Evolutionary conservation across 2,113 vertebrate genomes (phyloP), one percentile per base, ranked within the genome.

Genomic region (Osmerus mordax): DNA sequence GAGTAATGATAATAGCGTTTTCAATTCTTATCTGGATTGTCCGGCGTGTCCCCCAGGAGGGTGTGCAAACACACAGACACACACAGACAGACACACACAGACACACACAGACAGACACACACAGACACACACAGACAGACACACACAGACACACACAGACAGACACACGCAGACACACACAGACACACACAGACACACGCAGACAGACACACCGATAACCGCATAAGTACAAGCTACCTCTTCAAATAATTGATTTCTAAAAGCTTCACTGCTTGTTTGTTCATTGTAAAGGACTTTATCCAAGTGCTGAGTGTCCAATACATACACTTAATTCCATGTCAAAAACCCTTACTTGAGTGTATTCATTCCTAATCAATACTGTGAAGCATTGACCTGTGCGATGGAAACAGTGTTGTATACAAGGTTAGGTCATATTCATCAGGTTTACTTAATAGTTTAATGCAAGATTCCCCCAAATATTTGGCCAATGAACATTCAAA

Each of bases 201-300:
- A 11, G 19, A 36, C 32, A 19, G 25, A 70, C 64, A 64, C 8
- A 9, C n/a, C 3, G 47, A 88, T 81, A 80, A 69, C 67, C 18
- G 74, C 67, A 71, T 54, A 88, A 92, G 91, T 88, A 91, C 78
- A 83, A 73, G 87, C 19, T 73, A 75, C 76, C 2, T 4, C 2
- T 3, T 70, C 14, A 67, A 64, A 16, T 86, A 89, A 90, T 91
- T 83, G 87, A 91, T 85, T 86, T 86, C 89, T 87, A 88, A 86
- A 82, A 86, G 81, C 80, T 73, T 72, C 66, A 70, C 75, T 77
- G 70, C 71, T 80, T 76, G 32, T 41, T 62, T 81, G 69, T 75
- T 69, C 61, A 0, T 56, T 70, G 29, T 64, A 81, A 84, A 84
- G 59, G 61, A 72, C 76, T 75, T 69, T 83, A 83, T 84, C 77